Conservation (phyloP, 2,113 vertebrate species). For the Zosterops japonicus region DNA sequence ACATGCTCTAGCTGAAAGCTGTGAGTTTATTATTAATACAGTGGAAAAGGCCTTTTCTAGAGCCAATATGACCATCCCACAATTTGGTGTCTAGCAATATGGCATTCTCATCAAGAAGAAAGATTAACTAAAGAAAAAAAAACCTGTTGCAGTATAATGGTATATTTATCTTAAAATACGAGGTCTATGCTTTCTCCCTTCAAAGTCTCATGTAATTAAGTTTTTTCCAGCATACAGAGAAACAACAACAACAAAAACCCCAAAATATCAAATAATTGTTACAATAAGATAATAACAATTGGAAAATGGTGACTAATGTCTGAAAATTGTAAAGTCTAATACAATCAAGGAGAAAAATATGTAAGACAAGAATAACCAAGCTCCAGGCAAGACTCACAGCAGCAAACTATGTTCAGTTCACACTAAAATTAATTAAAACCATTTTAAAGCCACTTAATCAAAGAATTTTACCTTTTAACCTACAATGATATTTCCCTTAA, state of each 20-base stretch:
- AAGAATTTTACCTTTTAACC: not conserved
- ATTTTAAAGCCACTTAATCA: not conserved
- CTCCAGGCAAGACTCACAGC: not conserved
- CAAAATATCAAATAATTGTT: not conserved
- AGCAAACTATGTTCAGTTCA: not conserved
- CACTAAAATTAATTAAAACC: not conserved
- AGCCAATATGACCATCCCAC: not conserved
- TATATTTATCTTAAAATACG: not conserved
- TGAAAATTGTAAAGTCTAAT: not conserved
- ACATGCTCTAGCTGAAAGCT: not conserved
- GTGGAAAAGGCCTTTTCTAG: not conserved
- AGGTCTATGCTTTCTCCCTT: not conserved
- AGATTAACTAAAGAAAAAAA: not conserved
- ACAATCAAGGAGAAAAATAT: not conserved
- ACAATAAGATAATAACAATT: not conserved
- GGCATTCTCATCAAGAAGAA: not conserved
- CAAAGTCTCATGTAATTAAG: not conserved
- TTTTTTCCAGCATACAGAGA: not conserved
- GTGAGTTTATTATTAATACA: not conserved
- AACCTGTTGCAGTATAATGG: not conserved
- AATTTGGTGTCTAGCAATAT: not conserved
- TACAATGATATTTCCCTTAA: not conserved
- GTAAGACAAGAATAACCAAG: not conserved
- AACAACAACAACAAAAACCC: fast-evolving
- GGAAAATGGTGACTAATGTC: not conserved